Percentiles rank a stretch among this genome's conserved stretches.
Conservation (phyloP, 2,797 vertebrate species). For the Sebastes taczanowskii region DNA sequence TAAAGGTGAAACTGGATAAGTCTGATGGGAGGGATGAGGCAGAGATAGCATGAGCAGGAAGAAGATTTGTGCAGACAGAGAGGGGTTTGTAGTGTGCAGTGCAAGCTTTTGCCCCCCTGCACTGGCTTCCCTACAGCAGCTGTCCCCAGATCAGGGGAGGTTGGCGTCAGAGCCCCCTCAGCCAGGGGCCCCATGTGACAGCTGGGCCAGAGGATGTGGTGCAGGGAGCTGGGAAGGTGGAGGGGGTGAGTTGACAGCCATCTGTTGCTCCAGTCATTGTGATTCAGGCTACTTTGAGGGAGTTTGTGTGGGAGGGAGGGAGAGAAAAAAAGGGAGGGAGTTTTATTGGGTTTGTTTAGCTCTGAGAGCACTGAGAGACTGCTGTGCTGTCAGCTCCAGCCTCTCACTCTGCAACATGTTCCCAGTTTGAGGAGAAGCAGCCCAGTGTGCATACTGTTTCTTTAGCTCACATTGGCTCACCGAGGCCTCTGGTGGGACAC, state of each 20-base stretch:
- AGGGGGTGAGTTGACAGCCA: constrained; percentile 79
- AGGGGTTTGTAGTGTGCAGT: constrained; percentile 39
- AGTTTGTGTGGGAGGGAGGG: constrained; percentile 43
- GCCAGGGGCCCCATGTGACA: constrained; percentile 74
- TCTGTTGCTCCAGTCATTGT: constrained; percentile 85
- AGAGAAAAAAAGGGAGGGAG: constrained; percentile 18
- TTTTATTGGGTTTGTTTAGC: constrained; percentile 66
- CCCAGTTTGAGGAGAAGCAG: constrained; percentile 47
- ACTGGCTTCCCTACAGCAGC: constrained; percentile 66
- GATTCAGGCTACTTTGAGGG: constrained; percentile 74
- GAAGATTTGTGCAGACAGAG: constrained; percentile 40
- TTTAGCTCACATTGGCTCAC: constrained; percentile 25
- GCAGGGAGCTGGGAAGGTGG: constrained; percentile 53
- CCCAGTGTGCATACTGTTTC: constrained; percentile 19
- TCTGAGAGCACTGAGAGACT: constrained; percentile 32
- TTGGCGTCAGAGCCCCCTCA: constrained; percentile 75
- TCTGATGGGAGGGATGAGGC: constrained; percentile 32
- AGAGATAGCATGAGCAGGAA: constrained; percentile 12
- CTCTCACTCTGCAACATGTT: constrained; percentile 27
- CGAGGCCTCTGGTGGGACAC: constrained; percentile 26
- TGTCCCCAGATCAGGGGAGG: constrained; percentile 69
- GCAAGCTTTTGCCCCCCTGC: constrained; percentile 29
- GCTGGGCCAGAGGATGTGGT: constrained; percentile 79
- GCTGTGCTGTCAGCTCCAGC: constrained; percentile 49
- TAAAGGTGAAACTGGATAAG: constrained; percentile 39